Evolutionary conservation across 1,140 invertebrate genomes (phyloP), one percentile per base, ranked within the genome.

Genomic region (Phthorimaea operculella): DNA sequence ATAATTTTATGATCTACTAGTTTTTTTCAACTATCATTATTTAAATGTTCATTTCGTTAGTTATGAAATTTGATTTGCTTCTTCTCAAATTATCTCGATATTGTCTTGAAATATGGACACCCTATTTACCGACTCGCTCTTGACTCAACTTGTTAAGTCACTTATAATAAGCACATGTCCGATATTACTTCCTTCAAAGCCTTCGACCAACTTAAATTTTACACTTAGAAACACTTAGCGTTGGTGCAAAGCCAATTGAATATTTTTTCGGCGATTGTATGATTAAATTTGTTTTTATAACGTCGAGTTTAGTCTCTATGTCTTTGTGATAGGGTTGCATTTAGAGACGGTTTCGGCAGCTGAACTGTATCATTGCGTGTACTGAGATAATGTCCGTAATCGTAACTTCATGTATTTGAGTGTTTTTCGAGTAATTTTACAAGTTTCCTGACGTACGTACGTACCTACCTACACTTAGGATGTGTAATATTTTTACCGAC

Each of bases 141-240:
- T 63, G 60, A 62, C 34, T 56, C 53, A 39, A 59, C 51, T 65
- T 45, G 58, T 63, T 68, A 61, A 63, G 63, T 65, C 59, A 58
- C 58, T 58, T 63, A 66, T 68, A 66, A 66, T 69, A 66, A 68
- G 59, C 63, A 66, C 55, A 62, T 62, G 55, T 58, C 59, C 58
- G 56, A 63, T 62, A 57, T 63, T 62, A 66, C 67, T 66, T 69
- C 67, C 64, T 69, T 52, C 15, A 47, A 47, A 47, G 44, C 44
- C 44, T 59, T 57, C 57, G 28, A 21, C 53, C 42, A 47, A 15
- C 16, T 47, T 47, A 47, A 15, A 47, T 47, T 28, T 47, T 47
- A 17, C 44, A 47, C 44, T 47, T 16, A 15, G 8, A 47, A 47
- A 9, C n/a, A 15, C 44, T 16, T 16, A 16, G 15, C 8, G 8